Evolutionary conservation across 2,888 invertebrate species (phyloP).

Genomic region (Agrilus cyanescens): DNA sequence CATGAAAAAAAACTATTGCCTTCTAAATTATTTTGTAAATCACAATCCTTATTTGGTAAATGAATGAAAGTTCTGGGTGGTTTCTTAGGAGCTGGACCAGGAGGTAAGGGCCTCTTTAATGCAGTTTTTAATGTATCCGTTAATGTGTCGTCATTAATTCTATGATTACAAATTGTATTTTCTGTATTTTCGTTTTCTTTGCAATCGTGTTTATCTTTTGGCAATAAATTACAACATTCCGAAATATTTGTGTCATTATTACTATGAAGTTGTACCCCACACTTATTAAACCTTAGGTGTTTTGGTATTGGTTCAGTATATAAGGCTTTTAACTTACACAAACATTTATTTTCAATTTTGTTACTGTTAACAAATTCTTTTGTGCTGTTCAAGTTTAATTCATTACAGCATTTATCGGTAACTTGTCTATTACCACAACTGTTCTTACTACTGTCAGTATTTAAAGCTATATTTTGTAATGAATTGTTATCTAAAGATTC

Average conservation of each 20-base stretch:
- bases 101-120: slow-evolving; percentile 53
- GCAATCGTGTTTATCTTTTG: slow-evolving; percentile 18
- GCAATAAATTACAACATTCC: slow-evolving; percentile 11
- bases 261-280: slow-evolving; percentile 3
- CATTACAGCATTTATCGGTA: no score
- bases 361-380: no score
- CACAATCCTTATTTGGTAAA: slow-evolving; percentile 15
- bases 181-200: slow-evolving; percentile 14
- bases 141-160: slow-evolving; percentile 16
- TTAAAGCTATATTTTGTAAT: no score
- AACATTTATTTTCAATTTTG: no score
- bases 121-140: slow-evolving; percentile 53
- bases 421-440: no score
- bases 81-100: slow-evolving; percentile 63
- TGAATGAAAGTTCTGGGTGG: slow-evolving; percentile 55
- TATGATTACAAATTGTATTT: slow-evolving; percentile 8
- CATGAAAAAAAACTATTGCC: neutral
- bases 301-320: slow-evolving; percentile 32
- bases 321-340: slow-evolving; percentile 5
- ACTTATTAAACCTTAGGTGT: slow-evolving; percentile 20
- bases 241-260: no score
- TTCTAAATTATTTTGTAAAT: slow-evolving; percentile 1
- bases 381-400: no score
- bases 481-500: no score
- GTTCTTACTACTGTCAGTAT: no score